A percentile compares a stretch with the other conserved stretches of the same genome.
Evolutionary conservation across 2,113 vertebrate species (phyloP).

Genomic region (Heterochromis multidens): DNA sequence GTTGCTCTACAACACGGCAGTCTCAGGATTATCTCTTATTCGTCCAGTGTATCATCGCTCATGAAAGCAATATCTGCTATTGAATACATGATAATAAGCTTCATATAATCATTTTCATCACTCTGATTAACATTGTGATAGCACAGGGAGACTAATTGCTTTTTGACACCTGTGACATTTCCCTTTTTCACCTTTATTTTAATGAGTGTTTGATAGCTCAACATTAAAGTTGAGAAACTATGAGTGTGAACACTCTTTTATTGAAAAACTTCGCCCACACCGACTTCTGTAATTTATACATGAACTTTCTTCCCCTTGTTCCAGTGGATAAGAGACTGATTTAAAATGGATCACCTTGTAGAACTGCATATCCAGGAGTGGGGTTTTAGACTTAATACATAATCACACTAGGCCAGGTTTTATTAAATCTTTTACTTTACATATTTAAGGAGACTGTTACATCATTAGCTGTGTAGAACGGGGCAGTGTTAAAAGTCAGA

Average conservation of each 20-base stretch:
- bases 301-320: constrained; percentile 69
- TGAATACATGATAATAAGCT: constrained; percentile 58
- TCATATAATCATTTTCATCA: constrained; percentile 58
- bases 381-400: constrained; percentile 64
- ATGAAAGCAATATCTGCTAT: constrained; percentile 56
- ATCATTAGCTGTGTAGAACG: constrained; percentile 71
- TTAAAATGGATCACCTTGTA: constrained; percentile 71
- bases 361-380: constrained; percentile 57
- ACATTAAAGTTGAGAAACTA: constrained; percentile 44
- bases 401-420: constrained; percentile 60
- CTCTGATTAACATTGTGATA: constrained; percentile 65
- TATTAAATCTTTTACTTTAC: constrained; percentile 77
- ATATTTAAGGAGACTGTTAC: constrained; percentile 77
- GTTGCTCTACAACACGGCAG: constrained; percentile 28
- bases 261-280: constrained; percentile 50
- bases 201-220: constrained; percentile 48
- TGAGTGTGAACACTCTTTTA: constrained; percentile 18
- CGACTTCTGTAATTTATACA: constrained; percentile 51
- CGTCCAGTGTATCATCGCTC: constrained; percentile 44
- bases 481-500: constrained; percentile 63
- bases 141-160: constrained; percentile 67
- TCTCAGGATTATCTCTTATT: constrained; percentile 49
- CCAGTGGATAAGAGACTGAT: constrained; percentile 66
- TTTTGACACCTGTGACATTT: constrained; percentile 75
- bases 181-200: constrained; percentile 49